A percentile compares a stretch with the other conserved stretches of the same genome.
Conservation (phyloP, 1,140 invertebrate species). For the Cydia splendana region DNA sequence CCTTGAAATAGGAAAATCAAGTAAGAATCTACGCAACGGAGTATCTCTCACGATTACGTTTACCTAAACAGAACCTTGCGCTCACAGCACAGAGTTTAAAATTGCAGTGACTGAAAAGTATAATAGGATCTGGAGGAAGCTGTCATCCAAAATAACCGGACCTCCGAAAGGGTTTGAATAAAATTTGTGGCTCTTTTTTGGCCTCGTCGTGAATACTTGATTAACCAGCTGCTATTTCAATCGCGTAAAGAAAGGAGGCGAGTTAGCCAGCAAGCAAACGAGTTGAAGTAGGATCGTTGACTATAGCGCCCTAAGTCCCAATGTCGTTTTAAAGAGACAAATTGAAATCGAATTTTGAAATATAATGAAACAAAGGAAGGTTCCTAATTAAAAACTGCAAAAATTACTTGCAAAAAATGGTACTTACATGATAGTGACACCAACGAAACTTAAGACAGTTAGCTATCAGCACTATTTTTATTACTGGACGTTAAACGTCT, state of each 20-base stretch:
- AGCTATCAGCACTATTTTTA: too few relatives aligned
- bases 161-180: conserved; percentile 20
- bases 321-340: too few relatives aligned
- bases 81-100: neutral
- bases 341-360: too few relatives aligned
- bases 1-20: neutral
- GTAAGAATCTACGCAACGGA: neutral
- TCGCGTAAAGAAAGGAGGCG: neutral
- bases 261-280: too few relatives aligned
- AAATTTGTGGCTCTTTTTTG: neutral
- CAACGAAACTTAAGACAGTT: too few relatives aligned
- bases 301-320: too few relatives aligned
- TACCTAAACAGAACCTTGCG: neutral
- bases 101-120: neutral
- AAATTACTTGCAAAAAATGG: too few relatives aligned
- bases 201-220: conserved; percentile 10
- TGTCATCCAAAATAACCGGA: neutral
- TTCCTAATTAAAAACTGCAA: too few relatives aligned
- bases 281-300: too few relatives aligned
- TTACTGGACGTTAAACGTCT: too few relatives aligned
- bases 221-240: neutral
- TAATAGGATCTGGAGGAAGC: neutral
- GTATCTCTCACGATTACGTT: neutral
- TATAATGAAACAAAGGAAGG: too few relatives aligned
- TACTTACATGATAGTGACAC: too few relatives aligned